A percentile compares a stretch with the other conserved stretches of the same genome.
Evolutionary conservation across 2,888 invertebrate species (phyloP).

Genomic region (Trichacis sp.): DNA sequence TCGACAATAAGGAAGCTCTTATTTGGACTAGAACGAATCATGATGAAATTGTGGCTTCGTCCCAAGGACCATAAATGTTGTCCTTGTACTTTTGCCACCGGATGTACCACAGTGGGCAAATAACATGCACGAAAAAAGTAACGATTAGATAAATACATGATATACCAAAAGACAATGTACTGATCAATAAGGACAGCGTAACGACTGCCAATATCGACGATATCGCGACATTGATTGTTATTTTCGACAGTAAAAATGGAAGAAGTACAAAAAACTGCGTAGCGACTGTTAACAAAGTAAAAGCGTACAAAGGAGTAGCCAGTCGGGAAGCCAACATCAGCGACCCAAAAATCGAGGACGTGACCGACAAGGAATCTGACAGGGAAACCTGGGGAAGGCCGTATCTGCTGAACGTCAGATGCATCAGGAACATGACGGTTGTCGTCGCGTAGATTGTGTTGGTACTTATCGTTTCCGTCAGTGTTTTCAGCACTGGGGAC

Average conservation of each 20-base stretch:
- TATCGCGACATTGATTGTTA: constrained; percentile 73
- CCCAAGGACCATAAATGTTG: constrained; percentile 98
- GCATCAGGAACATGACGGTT: constrained; percentile 86
- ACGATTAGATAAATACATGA: constrained; percentile 74
- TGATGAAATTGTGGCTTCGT: constrained; percentile 80
- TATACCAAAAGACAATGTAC: constrained; percentile 71
- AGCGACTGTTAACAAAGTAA: constrained; percentile 89
- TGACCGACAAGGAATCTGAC: constrained; percentile 91
- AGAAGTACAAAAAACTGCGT: constrained; percentile 90
- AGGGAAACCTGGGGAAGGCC: constrained; percentile 89
- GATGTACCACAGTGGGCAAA: constrained; percentile 83
- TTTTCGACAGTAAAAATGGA: constrained; percentile 80
- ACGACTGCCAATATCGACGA: constrained; percentile 71
- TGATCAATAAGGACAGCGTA: constrained; percentile 70
- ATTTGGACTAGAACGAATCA: constrained; percentile 24
- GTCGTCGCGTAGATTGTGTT: constrained; percentile 97
- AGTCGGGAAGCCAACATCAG: constrained; percentile 94
- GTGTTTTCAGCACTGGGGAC: constrained; percentile 91
- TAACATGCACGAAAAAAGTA: constrained; percentile 76
- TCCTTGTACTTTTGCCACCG: constrained; percentile 84
- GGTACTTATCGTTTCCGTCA: constrained; percentile 96
- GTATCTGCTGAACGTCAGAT: constrained; percentile 94
- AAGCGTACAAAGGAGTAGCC: constrained; percentile 87
- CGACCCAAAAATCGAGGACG: constrained; percentile 94
- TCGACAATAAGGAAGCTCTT: too few relatives aligned